These are phyloP conservation scores for Thinocorus orbignyianus DNA, from an alignment of 2,113 vertebrate genomes.

Conservation along the genomic window DNA sequence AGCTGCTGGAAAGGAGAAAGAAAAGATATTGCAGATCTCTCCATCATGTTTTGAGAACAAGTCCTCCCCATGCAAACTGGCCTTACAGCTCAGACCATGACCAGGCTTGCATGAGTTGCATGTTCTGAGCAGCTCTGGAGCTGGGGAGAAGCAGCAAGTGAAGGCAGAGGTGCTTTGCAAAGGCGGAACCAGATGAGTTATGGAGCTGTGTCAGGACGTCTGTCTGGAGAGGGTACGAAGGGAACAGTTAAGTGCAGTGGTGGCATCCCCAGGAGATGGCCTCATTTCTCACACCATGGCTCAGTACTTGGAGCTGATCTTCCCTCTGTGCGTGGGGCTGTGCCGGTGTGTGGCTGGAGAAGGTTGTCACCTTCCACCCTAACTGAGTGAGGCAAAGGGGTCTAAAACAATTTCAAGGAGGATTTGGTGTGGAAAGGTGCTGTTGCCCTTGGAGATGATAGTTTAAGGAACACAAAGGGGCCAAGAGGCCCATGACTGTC, in stretches of 20 bases:
- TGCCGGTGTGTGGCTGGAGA: neutral
- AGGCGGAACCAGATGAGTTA: neutral
- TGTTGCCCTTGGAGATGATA: neutral
- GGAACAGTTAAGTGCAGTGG: neutral
- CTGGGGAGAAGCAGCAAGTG: neutral
- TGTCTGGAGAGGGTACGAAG: neutral
- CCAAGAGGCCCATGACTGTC: fast-evolving
- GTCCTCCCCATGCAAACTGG: neutral
- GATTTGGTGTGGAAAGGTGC: neutral
- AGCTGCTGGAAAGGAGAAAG: neutral
- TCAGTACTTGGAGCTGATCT: neutral
- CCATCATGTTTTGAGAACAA: neutral
- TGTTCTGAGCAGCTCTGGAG: neutral
- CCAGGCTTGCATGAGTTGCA: neutral
- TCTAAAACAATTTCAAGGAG: neutral
- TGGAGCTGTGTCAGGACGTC: neutral
- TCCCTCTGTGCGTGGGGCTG: neutral
- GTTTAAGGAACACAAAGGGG: neutral
- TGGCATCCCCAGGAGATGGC: neutral
- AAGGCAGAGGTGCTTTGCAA: neutral
- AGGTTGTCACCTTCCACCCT: neutral
- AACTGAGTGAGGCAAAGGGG: neutral
- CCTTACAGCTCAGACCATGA: neutral
- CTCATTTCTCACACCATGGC: fast-evolving
- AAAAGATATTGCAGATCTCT: neutral